Base-by-base conservation (phyloP, 2,888 invertebrate genomes). In the Pammene aurita region DNA sequence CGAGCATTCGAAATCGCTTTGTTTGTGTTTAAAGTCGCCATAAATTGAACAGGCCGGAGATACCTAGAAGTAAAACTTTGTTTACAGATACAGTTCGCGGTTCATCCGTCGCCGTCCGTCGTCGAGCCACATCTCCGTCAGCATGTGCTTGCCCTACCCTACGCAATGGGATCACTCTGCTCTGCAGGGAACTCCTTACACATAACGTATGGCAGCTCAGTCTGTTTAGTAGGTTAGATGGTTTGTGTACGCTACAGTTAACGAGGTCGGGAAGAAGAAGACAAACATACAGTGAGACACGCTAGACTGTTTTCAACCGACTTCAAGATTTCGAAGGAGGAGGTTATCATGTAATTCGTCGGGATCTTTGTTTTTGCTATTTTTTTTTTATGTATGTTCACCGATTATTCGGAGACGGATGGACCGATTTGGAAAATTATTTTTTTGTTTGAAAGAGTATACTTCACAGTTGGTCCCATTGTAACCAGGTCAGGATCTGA, bases 171-270 rank as follows among this genome's bases (percentile, higher is more conserved):
- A 26, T 26, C n/a, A n/a, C n/a, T n/a, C n/a, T n/a, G n/a, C 55
- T 55, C 55, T 35, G 34, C 11, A 54, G 54, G 55, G 55, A 55
- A 14, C 14, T 14, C 10, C 10, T 13, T 55, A 35, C 14, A 56
- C 11, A 11, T 5, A 35, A 14, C 4, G 38, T 41, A 13, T 18
- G 4, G 26, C 4, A 26, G 26, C 26, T n/a, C 14, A n/a, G 18
- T 2, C 41, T 56, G 38, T 35, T 26, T n/a, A 55, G 26, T 55
- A 55, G 10, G 10, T 10, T 10, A 50, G 18, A 16, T 4, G 41
- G 38, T 57, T 42, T 57, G 57, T 57, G 42, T 57, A 57, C 18
- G 41, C 41, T 10, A 13, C 18, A 13, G 18, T 57, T 57, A 18
- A 57, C 13, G 57, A 41, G 57, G 11, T n/a, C 16, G 38, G 41